Base-by-base conservation (phyloP, 1,140 invertebrate species). In the Drosophila pruinosa region DNA sequence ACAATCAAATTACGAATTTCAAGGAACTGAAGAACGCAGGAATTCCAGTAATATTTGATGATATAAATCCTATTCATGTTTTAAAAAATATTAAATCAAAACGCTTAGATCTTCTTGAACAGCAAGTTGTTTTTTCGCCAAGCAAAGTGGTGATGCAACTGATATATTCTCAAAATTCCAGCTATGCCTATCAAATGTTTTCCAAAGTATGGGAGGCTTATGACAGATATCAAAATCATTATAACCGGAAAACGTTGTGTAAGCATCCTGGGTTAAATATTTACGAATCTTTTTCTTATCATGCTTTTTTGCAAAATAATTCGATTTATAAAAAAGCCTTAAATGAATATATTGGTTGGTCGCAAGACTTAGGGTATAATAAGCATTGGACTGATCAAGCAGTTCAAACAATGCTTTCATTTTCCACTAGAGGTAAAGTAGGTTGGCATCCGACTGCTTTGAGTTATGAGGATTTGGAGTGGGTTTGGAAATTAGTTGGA, bases 11-110 rank as follows among this genome's bases (percentile, higher is more conserved):
- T 0, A 3, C 5, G 0, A 69, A 48, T 10, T 61, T 78, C 0
- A 8, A 78, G 0, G 63, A 78, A n/a, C 15, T 78, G 1, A 12
- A 41, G 0, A 19, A 19, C 0, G 61, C 74, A 17, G 70, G 54
- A 12, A 4, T 69, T 8, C 28, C 41, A 2, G 41, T 76, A 1
- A 2, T 61, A 5, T 24, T 19, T 10, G 59, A 59, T 6, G 2
- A 1, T 0, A 28, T 15, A 6, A 14, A 3, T 0, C 6, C 15
- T 14, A 10, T n/a, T n/a, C n/a, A 5, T 1, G 8, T 28, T 10
- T 26, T 57, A 5, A 28, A 50, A n/a, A 24, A 6, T 0, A 4
- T 62, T 6, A 22, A 21, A 26, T 3, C 1, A 0, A 21, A 56
- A 1, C 28, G 21, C 5, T 15, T 70, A 0, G 1, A n/a, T 1